These are phyloP conservation scores for Philhelius pedissequus DNA, from an alignment of 2,888 invertebrate species.

Conservation along the genomic window DNA sequence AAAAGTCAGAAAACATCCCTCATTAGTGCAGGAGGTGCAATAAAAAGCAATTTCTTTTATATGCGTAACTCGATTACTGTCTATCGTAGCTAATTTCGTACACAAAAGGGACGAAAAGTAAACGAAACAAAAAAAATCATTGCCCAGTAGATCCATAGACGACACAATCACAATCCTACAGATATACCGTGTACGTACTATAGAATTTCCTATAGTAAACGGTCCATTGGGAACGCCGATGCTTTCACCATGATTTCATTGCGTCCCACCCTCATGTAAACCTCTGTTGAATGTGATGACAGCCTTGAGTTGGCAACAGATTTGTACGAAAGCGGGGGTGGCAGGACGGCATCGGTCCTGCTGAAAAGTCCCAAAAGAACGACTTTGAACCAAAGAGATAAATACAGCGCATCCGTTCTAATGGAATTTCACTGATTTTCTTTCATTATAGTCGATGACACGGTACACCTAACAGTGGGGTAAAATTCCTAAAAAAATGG, in stretches of 20 bases:
- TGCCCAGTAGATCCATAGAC: neutral
- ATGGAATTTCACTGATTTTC: conserved; percentile 58
- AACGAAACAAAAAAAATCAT: neutral
- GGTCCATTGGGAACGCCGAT: conserved; percentile 53
- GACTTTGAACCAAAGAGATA: conserved; percentile 55
- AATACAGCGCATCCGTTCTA: conserved; percentile 62
- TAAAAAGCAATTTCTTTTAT: conserved; percentile 71
- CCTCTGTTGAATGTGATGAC: conserved; percentile 30
- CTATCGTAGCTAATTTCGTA: conserved; percentile 72
- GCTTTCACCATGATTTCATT: conserved; percentile 43
- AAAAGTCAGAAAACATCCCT: conserved; percentile 38
- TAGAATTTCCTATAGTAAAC: conserved; percentile 42
- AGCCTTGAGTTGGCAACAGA: neutral
- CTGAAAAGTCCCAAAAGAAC: conserved; percentile 33
- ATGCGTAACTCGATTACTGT: conserved; percentile 73
- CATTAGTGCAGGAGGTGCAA: conserved; percentile 68
- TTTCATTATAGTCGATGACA: neutral
- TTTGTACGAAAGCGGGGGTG: neutral
- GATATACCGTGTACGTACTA: neutral
- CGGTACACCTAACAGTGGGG: neutral
- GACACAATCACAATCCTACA: conserved; percentile 21
- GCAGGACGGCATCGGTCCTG: neutral
- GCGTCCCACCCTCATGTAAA: conserved; percentile 18
- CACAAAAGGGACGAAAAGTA: conserved; percentile 64
- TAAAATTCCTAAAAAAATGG: neutral